A percentile compares a stretch with the other conserved stretches of the same genome.
phyloP scores from a whole-genome alignment of 2,797 vertebrate genomes.

The Ispidina picta region DNA sequence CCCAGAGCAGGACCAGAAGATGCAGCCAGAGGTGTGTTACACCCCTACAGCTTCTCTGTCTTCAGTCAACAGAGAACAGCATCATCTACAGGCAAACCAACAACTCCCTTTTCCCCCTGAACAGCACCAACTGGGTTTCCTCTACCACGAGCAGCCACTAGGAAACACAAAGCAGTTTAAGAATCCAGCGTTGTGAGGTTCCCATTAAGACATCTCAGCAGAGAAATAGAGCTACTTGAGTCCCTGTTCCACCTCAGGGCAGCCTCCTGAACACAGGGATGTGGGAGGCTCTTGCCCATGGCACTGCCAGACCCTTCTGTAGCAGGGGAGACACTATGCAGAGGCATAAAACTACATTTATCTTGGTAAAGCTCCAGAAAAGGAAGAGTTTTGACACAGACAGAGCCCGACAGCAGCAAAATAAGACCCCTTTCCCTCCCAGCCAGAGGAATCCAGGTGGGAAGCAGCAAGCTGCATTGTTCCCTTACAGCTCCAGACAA shows the following conservation, averaged over 20 bases:
- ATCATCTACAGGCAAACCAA: not conserved
- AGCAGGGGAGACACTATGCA: not conserved
- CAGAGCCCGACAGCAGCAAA: not conserved
- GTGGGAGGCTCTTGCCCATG: not conserved
- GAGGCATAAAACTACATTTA: not conserved
- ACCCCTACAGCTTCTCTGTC: not conserved
- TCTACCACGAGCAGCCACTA: not conserved
- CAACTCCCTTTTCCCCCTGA: not conserved
- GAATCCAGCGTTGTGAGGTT: not conserved
- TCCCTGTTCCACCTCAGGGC: not conserved
- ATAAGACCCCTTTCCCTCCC: not conserved
- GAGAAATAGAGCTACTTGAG: not conserved
- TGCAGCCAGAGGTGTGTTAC: not conserved
- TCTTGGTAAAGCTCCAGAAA: not conserved
- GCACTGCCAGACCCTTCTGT: not conserved
- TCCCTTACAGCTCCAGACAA: not conserved
- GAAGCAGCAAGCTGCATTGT: not conserved
- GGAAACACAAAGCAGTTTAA: not conserved
- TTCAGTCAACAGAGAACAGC: not conserved
- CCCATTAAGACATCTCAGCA: not conserved
- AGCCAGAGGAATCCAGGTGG: not conserved
- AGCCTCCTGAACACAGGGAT: not conserved
- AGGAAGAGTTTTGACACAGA: not conserved
- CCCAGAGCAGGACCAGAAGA: not conserved
- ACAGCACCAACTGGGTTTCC: not conserved